These are phyloP conservation scores for Rhombomys opimus DNA, from an alignment of 2,113 vertebrate genomes.

Conservation along the genomic window DNA sequence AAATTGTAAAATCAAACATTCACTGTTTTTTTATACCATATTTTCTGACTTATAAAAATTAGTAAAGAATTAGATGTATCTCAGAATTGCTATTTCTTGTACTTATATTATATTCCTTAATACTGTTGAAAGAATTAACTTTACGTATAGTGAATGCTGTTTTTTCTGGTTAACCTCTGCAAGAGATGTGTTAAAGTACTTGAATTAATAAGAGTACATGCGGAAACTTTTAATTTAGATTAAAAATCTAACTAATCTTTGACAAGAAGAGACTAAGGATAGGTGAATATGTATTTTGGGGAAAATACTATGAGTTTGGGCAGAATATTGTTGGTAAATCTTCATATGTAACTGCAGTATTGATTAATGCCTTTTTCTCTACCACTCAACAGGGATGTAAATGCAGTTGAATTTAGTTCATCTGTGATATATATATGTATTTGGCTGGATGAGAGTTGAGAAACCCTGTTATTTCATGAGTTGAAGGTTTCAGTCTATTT, in stretches of 20 bases:
- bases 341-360: background rate
- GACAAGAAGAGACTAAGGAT: background rate
- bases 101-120: slow-evolving; percentile 23
- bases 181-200: background rate
- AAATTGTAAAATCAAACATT: slow-evolving; percentile 50
- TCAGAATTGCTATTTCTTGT: slow-evolving; percentile 53
- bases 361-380: slow-evolving; percentile 50
- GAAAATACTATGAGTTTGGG: slow-evolving; percentile 56
- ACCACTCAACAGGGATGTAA: slow-evolving; percentile 28
- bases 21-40: background rate
- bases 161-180: slow-evolving; percentile 15
- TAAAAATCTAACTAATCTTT: slow-evolving; percentile 56
- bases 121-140: slow-evolving; percentile 11
- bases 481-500: slow-evolving; percentile 43
- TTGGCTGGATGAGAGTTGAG: background rate
- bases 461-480: background rate
- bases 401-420: slow-evolving; percentile 37
- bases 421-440: slow-evolving; percentile 24
- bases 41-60: slow-evolving; percentile 50
- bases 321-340: slow-evolving; percentile 29
- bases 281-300: slow-evolving; percentile 43
- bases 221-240: slow-evolving; percentile 39
- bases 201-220: slow-evolving; percentile 31
- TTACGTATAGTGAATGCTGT: background rate
- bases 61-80: slow-evolving; percentile 33